phyloP scores from a whole-genome alignment of 2,113 vertebrate species.

The Gila orcuttii region DNA sequence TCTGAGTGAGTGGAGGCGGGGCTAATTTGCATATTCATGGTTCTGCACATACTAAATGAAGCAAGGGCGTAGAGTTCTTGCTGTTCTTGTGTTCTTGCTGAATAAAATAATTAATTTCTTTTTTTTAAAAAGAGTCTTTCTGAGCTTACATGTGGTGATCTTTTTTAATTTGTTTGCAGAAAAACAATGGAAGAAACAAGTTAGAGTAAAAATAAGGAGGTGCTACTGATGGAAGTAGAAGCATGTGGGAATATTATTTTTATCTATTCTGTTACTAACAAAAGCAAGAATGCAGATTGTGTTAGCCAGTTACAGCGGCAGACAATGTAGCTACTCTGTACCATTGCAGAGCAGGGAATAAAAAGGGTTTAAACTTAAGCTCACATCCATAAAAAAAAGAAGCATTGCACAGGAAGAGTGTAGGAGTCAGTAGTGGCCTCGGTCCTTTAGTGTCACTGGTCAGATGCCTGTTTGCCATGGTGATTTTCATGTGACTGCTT shows the following conservation, averaged over 20 bases:
- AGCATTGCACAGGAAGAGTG: not conserved
- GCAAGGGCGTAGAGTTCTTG: too few species aligned
- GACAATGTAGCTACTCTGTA: not conserved
- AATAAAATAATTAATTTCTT: not conserved
- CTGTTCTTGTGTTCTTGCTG: not conserved
- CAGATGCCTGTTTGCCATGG: not conserved
- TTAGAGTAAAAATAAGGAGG: not conserved
- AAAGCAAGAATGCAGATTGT: constrained; percentile 27
- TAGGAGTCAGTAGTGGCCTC: not conserved
- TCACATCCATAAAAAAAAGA: constrained; percentile 5
- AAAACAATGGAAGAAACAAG: not conserved
- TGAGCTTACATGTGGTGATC: not conserved
- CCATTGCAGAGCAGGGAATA: not conserved
- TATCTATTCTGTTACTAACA: not conserved
- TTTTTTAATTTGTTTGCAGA: not conserved
- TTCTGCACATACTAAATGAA: too few species aligned
- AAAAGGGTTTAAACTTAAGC: not conserved
- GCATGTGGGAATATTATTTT: not conserved
- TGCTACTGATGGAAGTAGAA: too few species aligned
- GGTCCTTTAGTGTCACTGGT: not conserved
- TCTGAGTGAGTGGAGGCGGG: too few species aligned
- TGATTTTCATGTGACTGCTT: not conserved
- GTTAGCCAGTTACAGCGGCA: not conserved
- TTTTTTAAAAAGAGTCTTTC: not conserved
- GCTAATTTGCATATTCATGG: too few species aligned